Evolutionary conservation across 1,140 invertebrate genomes (phyloP).

Genomic region (Nilaparvata lugens): DNA sequence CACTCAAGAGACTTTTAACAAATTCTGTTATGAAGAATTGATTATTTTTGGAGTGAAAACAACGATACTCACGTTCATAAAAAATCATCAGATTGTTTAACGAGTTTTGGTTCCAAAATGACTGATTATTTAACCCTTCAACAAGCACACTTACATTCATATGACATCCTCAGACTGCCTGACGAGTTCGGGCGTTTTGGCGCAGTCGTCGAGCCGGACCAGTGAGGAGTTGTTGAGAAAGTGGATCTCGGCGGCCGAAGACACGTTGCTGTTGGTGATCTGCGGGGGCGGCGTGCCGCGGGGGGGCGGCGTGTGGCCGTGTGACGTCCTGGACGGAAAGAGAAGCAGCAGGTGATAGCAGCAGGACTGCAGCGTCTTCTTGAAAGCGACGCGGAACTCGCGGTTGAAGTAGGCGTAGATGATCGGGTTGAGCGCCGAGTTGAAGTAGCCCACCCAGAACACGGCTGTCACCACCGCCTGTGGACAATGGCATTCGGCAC

Average conservation of each 20-base stretch:
- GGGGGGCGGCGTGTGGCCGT: neutral
- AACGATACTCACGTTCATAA: neutral
- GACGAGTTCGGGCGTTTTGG: neutral
- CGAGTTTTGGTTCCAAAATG: neutral
- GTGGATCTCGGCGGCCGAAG: conserved; percentile 24
- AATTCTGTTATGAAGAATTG: no score
- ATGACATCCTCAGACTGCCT: conserved; percentile 1
- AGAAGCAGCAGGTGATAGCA: conserved; percentile 38
- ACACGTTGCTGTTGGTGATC: conserved; percentile 23
- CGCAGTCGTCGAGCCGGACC: conserved; percentile 2
- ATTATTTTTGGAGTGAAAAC: no score
- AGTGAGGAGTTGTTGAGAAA: conserved; percentile 25
- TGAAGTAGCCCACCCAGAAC: conserved; percentile 97
- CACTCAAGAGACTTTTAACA: no score
- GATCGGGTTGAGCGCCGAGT: conserved; percentile 90
- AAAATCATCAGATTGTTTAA: neutral
- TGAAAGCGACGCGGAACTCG: conserved; percentile 88
- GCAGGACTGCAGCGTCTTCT: conserved; percentile 81
- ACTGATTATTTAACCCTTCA: no score
- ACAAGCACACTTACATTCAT: no score
- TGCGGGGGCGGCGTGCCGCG: conserved; percentile 7
- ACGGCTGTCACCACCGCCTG: conserved; percentile 70
- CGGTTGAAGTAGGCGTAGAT: conserved; percentile 97
- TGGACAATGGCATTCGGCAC: conserved; percentile 58
- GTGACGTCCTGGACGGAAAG: conserved; percentile 8